phyloP scores from a whole-genome alignment of 2,797 vertebrate species.

The Tamandua tetradactyla region DNA sequence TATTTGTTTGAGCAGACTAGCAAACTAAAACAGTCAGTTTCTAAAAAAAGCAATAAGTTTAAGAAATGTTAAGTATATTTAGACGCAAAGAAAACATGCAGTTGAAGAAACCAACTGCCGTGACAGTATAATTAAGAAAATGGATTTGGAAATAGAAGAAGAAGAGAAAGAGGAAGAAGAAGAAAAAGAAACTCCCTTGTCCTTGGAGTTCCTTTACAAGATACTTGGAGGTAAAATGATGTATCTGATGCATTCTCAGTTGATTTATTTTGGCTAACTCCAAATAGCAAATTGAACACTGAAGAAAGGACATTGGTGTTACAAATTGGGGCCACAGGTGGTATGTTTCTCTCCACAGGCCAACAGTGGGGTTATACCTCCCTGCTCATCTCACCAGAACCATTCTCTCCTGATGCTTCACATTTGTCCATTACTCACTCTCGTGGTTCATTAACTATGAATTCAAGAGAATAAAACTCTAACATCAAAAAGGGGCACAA shows the following conservation, averaged over 20 bases:
- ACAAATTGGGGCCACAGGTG: neutral
- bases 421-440: neutral
- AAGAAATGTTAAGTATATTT: neutral
- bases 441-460: neutral
- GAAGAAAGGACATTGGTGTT: neutral
- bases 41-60: neutral
- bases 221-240: neutral
- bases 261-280: neutral
- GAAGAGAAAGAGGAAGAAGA: neutral
- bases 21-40: neutral
- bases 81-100: neutral
- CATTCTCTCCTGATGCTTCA: neutral
- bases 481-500: neutral
- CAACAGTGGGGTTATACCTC: rapidly evolving
- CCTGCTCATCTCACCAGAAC: too few species aligned
- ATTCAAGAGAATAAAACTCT: neutral
- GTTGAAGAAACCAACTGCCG: neutral
- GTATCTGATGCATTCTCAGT: neutral
- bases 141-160: neutral
- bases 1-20: too few species aligned
- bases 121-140: neutral
- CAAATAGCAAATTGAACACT: neutral
- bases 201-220: neutral
- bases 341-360: neutral
- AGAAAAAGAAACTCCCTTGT: neutral